Percentiles rank a stretch among this genome's conserved stretches.
Conservation (phyloP, 2,888 invertebrate species). For the Andricus quercusramuli region DNA sequence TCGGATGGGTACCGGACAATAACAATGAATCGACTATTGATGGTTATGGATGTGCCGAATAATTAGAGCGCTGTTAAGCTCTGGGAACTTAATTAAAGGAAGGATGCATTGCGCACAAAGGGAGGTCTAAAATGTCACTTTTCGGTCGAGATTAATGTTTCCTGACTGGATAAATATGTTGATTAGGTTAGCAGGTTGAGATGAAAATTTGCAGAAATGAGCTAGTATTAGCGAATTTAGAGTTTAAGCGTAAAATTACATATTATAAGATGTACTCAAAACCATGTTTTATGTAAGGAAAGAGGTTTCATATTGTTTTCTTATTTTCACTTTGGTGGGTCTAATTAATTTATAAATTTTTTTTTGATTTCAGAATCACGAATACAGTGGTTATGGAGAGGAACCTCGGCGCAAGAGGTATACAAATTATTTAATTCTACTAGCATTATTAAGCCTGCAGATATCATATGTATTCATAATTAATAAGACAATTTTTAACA, state of each 20-base stretch:
- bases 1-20: not conserved
- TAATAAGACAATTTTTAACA: no score
- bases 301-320: no score
- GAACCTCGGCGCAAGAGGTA: constrained; percentile 78
- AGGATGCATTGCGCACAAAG: constrained; percentile 18
- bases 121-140: constrained; percentile 30
- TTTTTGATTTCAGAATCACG: constrained; percentile 75
- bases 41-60: constrained; percentile 35
- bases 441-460: no score
- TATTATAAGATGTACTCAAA: no score
- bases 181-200: not conserved
- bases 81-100: constrained; percentile 22
- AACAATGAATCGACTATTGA: not conserved
- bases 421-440: not conserved
- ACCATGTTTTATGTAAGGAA: no score
- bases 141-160: constrained; percentile 22
- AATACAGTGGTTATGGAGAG: constrained; percentile 77
- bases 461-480: no score
- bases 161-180: constrained; percentile 4
- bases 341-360: constrained; percentile 27
- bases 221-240: no score
- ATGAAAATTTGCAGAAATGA: not conserved
- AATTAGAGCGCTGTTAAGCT: constrained; percentile 18
- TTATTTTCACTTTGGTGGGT: constrained; percentile 2
- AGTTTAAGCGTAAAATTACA: no score